Evolutionary conservation across 2,797 vertebrate species (phyloP).

Genomic region (Brotula barbata): DNA sequence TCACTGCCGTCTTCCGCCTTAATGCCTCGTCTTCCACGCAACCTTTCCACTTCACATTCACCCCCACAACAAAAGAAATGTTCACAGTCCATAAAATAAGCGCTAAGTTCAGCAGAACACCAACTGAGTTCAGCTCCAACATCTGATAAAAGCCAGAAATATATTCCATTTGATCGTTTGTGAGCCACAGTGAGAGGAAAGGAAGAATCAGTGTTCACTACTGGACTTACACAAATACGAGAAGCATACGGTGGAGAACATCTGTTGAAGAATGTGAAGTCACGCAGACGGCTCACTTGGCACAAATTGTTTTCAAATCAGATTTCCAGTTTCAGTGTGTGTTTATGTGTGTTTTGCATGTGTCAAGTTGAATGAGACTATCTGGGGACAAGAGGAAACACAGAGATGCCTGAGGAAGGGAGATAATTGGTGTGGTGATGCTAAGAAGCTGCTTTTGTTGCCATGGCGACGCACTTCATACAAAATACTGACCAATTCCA

Average conservation of each 20-base stretch:
- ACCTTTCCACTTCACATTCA: conserved; percentile 56
- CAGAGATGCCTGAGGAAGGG: conserved; percentile 56
- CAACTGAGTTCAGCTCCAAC: no score
- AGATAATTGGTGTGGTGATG: conserved; percentile 64
- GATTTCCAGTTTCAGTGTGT: conserved; percentile 11
- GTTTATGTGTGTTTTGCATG: conserved; percentile 24
- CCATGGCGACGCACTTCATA: conserved; percentile 51
- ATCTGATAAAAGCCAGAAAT: conserved; percentile 35
- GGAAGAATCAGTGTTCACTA: no score
- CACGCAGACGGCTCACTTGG: not conserved
- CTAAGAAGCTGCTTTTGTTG: conserved; percentile 55
- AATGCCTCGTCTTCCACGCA: conserved; percentile 50
- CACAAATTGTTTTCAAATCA: conserved; percentile 22
- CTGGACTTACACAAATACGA: no score
- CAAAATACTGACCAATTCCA: conserved; percentile 61
- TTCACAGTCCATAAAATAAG: conserved; percentile 32
- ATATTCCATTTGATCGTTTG: not conserved
- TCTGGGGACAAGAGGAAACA: conserved; percentile 41
- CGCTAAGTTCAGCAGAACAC: conserved; percentile 39
- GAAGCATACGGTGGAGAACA: no score
- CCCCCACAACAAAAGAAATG: conserved; percentile 45
- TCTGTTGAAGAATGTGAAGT: no score
- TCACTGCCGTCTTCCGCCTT: conserved; percentile 39
- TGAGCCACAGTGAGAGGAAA: no score
- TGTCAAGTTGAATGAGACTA: conserved; percentile 22